phyloP scores from a whole-genome alignment of 2,888 invertebrate species.

The Anthophora plumipes region DNA sequence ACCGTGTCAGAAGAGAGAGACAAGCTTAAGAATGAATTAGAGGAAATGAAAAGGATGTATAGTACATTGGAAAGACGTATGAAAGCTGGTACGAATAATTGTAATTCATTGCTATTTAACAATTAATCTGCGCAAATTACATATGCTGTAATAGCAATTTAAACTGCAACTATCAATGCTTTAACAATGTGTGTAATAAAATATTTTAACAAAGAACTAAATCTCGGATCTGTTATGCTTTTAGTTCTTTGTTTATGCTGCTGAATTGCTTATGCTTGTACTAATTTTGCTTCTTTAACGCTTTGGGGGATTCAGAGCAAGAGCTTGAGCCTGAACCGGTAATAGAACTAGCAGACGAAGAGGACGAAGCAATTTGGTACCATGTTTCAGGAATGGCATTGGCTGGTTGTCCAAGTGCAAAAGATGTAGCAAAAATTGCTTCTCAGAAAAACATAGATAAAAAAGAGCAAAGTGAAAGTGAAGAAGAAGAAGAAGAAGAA shows the following conservation, averaged over 20 bases:
- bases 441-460: constrained; percentile 83
- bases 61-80: constrained; percentile 89
- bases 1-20: constrained; percentile 92
- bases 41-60: constrained; percentile 92
- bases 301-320: constrained; percentile 54
- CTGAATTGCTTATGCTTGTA: constrained; percentile 43
- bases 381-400: constrained; percentile 84
- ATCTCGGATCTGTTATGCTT: neutral
- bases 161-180: constrained; percentile 7
- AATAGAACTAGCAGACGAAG: constrained; percentile 79
- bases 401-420: constrained; percentile 83
- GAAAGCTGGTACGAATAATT: constrained; percentile 80
- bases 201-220: constrained; percentile 7
- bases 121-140: constrained; percentile 1
- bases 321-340: constrained; percentile 72
- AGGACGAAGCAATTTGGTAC: constrained; percentile 79
- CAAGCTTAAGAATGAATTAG: constrained; percentile 90
- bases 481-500: constrained; percentile 84
- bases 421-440: constrained; percentile 83
- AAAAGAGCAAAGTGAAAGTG: constrained; percentile 74
- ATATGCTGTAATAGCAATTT: neutral
- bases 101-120: neutral
- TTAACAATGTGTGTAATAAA: constrained; percentile 41
- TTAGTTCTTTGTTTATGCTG: constrained; percentile 10
- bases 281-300: constrained; percentile 63